phyloP scores from a whole-genome alignment of 2,113 vertebrate species.

The Varanus komodoensis region DNA sequence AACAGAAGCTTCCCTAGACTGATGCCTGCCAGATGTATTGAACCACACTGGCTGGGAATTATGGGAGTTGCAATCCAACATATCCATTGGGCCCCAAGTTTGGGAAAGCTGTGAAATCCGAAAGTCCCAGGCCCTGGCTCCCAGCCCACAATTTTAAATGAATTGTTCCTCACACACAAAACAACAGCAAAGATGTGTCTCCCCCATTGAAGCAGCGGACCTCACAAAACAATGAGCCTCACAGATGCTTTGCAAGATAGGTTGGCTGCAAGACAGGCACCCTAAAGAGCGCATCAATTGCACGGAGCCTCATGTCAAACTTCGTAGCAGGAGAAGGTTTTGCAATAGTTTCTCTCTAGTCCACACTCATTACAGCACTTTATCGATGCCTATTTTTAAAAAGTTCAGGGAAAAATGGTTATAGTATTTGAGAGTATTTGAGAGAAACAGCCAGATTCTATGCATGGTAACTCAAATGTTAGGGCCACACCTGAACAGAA shows the following conservation, averaged over 20 bases:
- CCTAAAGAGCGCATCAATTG: not conserved
- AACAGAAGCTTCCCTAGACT: not conserved
- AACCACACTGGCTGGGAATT: too few relatives aligned
- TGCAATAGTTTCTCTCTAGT: not conserved
- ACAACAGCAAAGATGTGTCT: not conserved
- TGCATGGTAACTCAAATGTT: not conserved
- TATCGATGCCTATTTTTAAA: not conserved
- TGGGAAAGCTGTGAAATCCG: not conserved
- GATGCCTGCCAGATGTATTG: too few relatives aligned
- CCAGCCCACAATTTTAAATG: not conserved
- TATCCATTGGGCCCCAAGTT: too few relatives aligned
- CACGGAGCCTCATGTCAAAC: not conserved
- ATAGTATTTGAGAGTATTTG: not conserved
- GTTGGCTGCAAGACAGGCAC: too few relatives aligned
- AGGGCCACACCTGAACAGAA: too few relatives aligned
- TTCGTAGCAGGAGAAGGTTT: not conserved
- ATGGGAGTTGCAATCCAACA: too few relatives aligned
- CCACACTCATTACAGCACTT: not conserved
- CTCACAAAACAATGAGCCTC: not conserved
- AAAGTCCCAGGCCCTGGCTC: not conserved
- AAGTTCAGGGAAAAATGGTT: not conserved
- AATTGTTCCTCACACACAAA: not conserved
- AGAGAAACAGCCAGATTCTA: not conserved
- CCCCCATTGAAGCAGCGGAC: not conserved
- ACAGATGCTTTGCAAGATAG: not conserved